Percentiles rank a stretch among this genome's conserved stretches.
These are phyloP conservation scores for Acleris laterana DNA, from an alignment of 2,888 invertebrate species.

Conservation along the genomic window DNA sequence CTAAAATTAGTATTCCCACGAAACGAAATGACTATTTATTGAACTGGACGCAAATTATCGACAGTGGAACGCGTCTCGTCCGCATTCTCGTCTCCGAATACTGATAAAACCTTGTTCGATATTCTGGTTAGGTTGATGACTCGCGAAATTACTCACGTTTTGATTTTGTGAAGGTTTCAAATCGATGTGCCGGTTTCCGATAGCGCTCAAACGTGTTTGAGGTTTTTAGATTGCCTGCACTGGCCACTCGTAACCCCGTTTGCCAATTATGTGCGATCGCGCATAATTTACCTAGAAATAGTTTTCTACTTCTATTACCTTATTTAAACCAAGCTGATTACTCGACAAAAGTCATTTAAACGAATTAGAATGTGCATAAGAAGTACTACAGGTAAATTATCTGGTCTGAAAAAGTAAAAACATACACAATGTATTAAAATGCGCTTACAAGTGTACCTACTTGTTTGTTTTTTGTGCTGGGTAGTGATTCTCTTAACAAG, in stretches of 20 bases:
- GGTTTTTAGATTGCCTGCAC: constrained; percentile 27
- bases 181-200: constrained; percentile 28
- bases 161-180: constrained; percentile 27
- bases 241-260: constrained; percentile 29
- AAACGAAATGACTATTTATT: constrained; percentile 25
- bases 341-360: no score
- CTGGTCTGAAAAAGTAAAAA: no score
- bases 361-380: no score
- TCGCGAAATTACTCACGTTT: constrained; percentile 31
- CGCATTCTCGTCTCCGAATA: constrained; percentile 21
- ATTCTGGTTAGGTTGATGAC: constrained; percentile 11
- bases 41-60: constrained; percentile 29
- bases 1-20: constrained; percentile 29
- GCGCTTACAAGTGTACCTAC: no score
- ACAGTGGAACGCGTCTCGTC: constrained; percentile 25
- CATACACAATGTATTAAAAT: no score
- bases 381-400: no score
- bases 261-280: constrained; percentile 23
- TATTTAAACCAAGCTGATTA: not conserved
- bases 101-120: constrained; percentile 18
- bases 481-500: no score
- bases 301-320: constrained; percentile 1
- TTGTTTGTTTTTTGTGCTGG: no score
- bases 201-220: constrained; percentile 34
- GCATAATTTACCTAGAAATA: constrained; percentile 27